Evolutionary conservation across 2,797 vertebrate species (phyloP).

Genomic region (Urocyon cinereoargenteus): DNA sequence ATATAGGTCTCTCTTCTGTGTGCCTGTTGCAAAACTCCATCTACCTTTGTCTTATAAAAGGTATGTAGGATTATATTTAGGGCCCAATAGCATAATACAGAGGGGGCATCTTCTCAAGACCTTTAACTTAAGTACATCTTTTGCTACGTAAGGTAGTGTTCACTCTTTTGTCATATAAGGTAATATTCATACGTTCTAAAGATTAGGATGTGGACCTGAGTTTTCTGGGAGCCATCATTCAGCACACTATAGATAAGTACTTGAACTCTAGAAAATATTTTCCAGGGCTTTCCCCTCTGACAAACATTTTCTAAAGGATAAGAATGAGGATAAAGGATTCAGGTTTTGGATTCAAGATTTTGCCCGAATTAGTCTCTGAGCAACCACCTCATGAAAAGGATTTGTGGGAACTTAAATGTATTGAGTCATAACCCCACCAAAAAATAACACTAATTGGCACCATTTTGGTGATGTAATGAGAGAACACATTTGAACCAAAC

Average conservation of each 20-base stretch:
- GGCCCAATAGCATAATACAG: neutral
- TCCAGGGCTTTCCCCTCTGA: neutral
- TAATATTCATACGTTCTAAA: neutral
- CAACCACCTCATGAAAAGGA: constrained; percentile 40
- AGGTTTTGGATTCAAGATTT: constrained; percentile 8
- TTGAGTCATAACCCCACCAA: neutral
- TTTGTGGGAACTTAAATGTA: neutral
- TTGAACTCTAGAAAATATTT: neutral
- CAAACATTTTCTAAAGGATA: neutral
- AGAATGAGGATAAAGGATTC: neutral
- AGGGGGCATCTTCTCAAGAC: neutral
- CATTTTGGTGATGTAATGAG: constrained; percentile 7
- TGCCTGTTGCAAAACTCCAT: neutral
- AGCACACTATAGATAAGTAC: neutral
- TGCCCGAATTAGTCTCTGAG: neutral
- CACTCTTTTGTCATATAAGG: neutral
- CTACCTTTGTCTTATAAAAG: neutral
- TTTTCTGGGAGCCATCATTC: neutral
- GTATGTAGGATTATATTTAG: neutral
- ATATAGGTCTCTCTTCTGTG: neutral
- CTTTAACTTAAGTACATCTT: neutral
- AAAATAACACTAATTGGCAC: neutral
- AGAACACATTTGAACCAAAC: constrained; percentile 5
- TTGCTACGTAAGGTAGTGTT: neutral
- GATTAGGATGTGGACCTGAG: neutral